Conservation (phyloP, 2,113 vertebrate species). For the Dunckerocampus dactyliophorus region DNA sequence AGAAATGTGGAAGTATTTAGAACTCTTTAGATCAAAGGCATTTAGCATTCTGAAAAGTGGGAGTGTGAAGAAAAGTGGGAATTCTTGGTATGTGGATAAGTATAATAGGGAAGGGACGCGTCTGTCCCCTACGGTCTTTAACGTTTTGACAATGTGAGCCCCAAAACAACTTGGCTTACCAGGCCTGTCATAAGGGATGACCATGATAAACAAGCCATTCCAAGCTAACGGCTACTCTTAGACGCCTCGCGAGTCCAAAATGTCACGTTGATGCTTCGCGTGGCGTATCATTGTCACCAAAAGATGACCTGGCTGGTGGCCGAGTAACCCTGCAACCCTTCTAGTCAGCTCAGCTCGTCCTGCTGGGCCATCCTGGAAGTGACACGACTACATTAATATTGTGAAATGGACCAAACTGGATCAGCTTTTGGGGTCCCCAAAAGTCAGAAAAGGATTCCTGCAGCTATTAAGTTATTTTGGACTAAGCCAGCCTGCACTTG, state of each 20-base stretch:
- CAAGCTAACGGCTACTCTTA: constrained; percentile 32
- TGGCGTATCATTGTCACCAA: constrained; percentile 55
- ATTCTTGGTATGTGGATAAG: no score
- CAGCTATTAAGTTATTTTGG: no score
- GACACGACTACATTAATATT: not conserved
- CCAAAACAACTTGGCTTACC: no score
- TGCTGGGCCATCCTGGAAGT: constrained; percentile 4
- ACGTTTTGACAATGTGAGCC: no score
- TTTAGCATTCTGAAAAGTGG: no score
- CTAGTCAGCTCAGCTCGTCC: constrained; percentile 20
- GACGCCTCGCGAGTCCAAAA: constrained; percentile 48
- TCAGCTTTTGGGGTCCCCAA: not conserved
- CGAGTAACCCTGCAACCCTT: constrained; percentile 42
- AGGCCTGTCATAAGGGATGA: constrained; percentile 10
- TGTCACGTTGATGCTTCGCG: constrained; percentile 53
- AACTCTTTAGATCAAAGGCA: no score
- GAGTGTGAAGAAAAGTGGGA: no score
- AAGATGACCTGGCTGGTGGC: constrained; percentile 54
- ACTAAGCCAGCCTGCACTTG: no score
- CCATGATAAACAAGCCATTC: constrained; percentile 50
- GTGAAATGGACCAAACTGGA: constrained; percentile 18
- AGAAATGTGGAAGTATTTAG: no score
- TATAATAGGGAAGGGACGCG: no score
- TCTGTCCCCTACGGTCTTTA: no score
- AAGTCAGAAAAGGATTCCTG: not conserved